Conservation (phyloP, 2,888 invertebrate species). For the Acleris literana region DNA sequence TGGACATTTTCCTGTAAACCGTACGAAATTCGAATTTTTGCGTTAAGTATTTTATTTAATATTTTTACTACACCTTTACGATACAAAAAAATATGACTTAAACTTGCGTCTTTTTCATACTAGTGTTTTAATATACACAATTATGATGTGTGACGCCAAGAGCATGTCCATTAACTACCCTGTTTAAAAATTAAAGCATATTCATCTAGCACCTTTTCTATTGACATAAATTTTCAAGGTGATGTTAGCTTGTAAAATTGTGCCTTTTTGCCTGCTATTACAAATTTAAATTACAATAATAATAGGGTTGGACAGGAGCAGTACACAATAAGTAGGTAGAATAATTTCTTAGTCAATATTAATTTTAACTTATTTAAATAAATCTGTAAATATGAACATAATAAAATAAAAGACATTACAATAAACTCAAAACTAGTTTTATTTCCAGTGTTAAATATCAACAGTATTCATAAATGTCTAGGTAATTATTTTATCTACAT, state of each 20-base stretch:
- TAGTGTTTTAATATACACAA: no score
- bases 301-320: conserved; percentile 51
- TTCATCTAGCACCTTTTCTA: background rate
- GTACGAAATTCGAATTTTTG: no score
- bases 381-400: conserved; percentile 59
- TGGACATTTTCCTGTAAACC: no score
- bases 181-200: background rate
- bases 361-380: conserved; percentile 42
- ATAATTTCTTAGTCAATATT: conserved; percentile 63
- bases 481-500: conserved; percentile 45
- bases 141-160: no score
- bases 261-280: conserved; percentile 36
- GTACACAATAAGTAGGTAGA: conserved; percentile 56
- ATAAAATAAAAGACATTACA: conserved; percentile 83
- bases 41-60: no score
- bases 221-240: background rate
- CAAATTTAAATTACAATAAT: conserved; percentile 16
- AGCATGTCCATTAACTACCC: no score
- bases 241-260: conserved; percentile 29
- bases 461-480: conserved; percentile 12
- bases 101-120: no score
- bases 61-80: no score
- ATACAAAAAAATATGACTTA: no score
- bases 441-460: conserved; percentile 45
- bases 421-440: conserved; percentile 67